Conservation (phyloP, 2,888 invertebrate species). For the Idaea dimidiata region DNA sequence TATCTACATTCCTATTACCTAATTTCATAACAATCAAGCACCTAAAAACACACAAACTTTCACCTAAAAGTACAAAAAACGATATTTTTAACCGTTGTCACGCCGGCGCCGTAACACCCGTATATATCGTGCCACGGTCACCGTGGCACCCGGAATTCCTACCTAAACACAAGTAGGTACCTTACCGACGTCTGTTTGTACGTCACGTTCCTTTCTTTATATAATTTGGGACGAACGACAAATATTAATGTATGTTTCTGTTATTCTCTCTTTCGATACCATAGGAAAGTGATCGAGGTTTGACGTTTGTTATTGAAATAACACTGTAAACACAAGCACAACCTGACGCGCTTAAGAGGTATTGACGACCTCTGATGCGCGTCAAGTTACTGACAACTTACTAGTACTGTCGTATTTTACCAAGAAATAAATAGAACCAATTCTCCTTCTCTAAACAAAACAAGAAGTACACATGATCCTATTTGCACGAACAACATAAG, state of each 20-base stretch:
- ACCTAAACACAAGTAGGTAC: neutral
- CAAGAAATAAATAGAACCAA: too few relatives aligned
- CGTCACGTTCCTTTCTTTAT: neutral
- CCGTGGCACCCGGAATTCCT: neutral
- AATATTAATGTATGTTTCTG: neutral
- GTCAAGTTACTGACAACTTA: too few relatives aligned
- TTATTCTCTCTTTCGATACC: neutral
- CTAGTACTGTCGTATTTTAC: too few relatives aligned
- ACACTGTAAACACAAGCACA: neutral
- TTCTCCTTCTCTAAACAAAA: too few relatives aligned
- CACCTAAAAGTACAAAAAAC: neutral
- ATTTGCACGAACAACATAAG: too few relatives aligned
- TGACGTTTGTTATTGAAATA: neutral
- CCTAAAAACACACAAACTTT: too few relatives aligned
- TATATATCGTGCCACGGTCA: slow-evolving; percentile 21
- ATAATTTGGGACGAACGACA: neutral
- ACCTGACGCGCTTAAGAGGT: too few relatives aligned
- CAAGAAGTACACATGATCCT: too few relatives aligned
- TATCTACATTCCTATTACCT: too few relatives aligned
- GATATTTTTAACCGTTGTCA: slow-evolving; percentile 17
- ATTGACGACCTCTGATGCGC: too few relatives aligned
- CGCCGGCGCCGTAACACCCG: slow-evolving; percentile 15
- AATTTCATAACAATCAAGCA: too few relatives aligned
- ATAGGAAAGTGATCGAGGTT: neutral
- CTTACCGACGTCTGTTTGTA: neutral